Conservation (phyloP, 2,113 vertebrate genomes). For the Corydoras sp. region DNA sequence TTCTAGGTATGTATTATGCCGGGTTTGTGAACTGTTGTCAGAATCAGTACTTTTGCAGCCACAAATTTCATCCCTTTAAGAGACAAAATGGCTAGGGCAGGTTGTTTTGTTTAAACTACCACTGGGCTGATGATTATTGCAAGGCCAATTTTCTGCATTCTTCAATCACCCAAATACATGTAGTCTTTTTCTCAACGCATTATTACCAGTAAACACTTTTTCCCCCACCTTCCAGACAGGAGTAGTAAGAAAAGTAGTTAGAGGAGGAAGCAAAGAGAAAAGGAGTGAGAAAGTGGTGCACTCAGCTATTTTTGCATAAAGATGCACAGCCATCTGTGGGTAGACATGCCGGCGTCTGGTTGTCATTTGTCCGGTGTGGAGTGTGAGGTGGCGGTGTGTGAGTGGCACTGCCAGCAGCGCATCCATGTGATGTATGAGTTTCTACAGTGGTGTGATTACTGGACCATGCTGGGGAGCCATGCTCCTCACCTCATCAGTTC, state of each 20-base stretch:
- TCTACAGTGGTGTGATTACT: slow-evolving; percentile 99
- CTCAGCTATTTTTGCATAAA: slow-evolving; percentile 86
- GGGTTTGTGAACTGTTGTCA: not conserved
- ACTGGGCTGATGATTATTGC: slow-evolving; percentile 92
- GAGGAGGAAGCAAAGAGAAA: slow-evolving; percentile 44
- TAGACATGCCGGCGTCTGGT: slow-evolving; percentile 91
- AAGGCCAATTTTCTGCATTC: slow-evolving; percentile 91
- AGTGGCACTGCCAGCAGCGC: slow-evolving; percentile 92
- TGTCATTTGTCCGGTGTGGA: slow-evolving; percentile 98
- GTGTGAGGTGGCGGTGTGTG: slow-evolving; percentile 95
- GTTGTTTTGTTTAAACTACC: slow-evolving; percentile 85
- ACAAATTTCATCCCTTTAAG: slow-evolving; percentile 56
- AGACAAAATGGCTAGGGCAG: slow-evolving; percentile 84
- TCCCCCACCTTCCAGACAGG: slow-evolving; percentile 80
- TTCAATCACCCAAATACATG: slow-evolving; percentile 97
- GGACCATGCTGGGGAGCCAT: slow-evolving; percentile 86
- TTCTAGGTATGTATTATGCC: not conserved
- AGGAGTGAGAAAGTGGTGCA: slow-evolving; percentile 69
- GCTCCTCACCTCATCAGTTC: slow-evolving; percentile 99
- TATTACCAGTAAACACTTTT: slow-evolving; percentile 88
- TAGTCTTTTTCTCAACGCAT: slow-evolving; percentile 87
- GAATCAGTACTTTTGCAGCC: not conserved
- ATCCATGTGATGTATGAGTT: slow-evolving; percentile 99
- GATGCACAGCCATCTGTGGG: slow-evolving; percentile 84
- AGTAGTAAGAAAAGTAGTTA: slow-evolving; percentile 54